Base-by-base conservation (phyloP, 2,888 invertebrate genomes). In the Allophyes oxyacanthae region DNA sequence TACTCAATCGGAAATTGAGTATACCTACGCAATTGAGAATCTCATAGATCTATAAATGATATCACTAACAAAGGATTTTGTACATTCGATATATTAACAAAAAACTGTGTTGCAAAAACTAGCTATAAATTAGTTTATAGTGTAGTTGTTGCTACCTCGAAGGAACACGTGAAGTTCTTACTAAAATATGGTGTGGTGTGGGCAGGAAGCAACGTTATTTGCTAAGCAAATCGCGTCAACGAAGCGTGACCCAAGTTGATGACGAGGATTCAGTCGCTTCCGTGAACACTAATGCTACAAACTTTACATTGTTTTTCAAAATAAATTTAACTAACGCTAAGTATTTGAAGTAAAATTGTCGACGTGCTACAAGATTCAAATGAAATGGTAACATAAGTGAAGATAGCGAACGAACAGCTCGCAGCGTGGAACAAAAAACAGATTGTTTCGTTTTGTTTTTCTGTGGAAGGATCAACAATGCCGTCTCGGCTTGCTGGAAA, bases 381-480 rank as follows among this genome's bases (percentile, higher is more conserved):
- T 45, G 51, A 62, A 64, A 72, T 70, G 45, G 71, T 71, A 75
- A 75, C 70, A 73, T 75, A 78, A 81, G 78, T 74, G 71, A 82
- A 76, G 80, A 82, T 75, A 83, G 77, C 73, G 72, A 78, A 68
- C 76, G 43, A 58, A 65, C 71, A 43, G 67, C 75, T 69, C 72
- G 64, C 71, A 78, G 77, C 69, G 72, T 64, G 68, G 78, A 74
- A 85, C 80, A 82, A 86, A 85, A 89, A 87, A 86, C 79, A 83
- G 78, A 84, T 84, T 85, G 88, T 91, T 91, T 90, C 86, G 84
- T 91, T 84, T 92, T 89, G 87, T 91, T 91, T 91, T 86, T 87
- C 81, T 88, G 86, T 88, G 84, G 86, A 84, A 87, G 90, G 86
- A 90, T 87, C 90, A 87, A 87, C 91, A 89, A 87, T 89, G 91